phyloP scores from a whole-genome alignment of 2,888 invertebrate species.

The Dryococelus australis region DNA sequence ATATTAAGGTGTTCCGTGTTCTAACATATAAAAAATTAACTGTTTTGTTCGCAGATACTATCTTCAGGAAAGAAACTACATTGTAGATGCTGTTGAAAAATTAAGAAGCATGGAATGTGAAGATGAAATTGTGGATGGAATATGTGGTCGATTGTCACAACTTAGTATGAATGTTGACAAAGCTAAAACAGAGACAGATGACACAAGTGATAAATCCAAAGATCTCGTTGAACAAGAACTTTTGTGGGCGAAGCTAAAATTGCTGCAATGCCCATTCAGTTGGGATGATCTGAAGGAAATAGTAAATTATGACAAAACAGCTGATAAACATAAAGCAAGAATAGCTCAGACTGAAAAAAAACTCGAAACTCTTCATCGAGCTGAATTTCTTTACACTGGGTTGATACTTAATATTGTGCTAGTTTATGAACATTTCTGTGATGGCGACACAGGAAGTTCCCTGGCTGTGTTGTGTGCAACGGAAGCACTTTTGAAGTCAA shows the following conservation, averaged over 20 bases:
- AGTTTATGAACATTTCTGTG: constrained; percentile 29
- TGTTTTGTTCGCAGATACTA: too few species aligned
- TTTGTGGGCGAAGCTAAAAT: constrained; percentile 24
- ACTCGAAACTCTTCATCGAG: constrained; percentile 26
- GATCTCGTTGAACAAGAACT: background rate
- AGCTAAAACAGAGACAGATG: background rate
- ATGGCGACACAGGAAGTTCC: background rate
- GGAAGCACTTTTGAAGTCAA: constrained; percentile 12
- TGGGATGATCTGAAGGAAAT: constrained; percentile 24
- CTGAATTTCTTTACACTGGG: constrained; percentile 18
- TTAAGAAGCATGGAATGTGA: too few species aligned
- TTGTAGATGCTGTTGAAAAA: too few species aligned
- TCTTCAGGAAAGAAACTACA: too few species aligned
- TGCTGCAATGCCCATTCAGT: constrained; percentile 35
- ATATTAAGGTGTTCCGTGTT: too few species aligned
- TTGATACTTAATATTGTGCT: constrained; percentile 31
- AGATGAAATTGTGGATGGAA: background rate
- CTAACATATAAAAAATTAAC: too few species aligned
- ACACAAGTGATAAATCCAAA: background rate
- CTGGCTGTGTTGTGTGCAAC: background rate
- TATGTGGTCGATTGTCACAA: background rate
- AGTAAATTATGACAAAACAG: background rate
- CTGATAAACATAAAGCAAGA: background rate
- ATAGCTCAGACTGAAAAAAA: background rate
- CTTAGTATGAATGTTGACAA: background rate